These are phyloP conservation scores for Eufriesea mexicana DNA, from an alignment of 1,140 invertebrate species.

Conservation along the genomic window DNA sequence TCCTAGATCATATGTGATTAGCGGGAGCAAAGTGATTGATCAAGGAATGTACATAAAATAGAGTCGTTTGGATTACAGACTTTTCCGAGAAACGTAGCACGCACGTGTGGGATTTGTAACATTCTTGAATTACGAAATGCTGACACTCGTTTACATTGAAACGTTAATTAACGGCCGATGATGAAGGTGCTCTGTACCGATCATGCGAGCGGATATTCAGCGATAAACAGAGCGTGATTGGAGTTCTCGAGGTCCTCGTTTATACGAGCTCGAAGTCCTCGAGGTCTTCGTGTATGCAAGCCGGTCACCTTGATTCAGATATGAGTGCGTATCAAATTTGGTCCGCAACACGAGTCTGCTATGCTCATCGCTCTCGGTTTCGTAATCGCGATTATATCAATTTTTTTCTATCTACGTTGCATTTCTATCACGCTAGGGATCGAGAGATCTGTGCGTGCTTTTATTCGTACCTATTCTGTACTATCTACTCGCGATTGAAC, in stretches of 20 bases:
- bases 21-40: neutral
- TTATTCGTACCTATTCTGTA: too few relatives aligned
- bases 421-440: neutral
- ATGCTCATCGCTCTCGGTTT: neutral
- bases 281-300: neutral
- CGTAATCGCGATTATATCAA: neutral
- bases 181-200: conserved; percentile 4
- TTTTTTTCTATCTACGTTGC: neutral
- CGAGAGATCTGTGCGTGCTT: too few relatives aligned
- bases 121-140: conserved; percentile 27
- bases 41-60: neutral
- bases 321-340: neutral
- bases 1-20: neutral
- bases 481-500: rapidly evolving
- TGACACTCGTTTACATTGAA: conserved; percentile 14
- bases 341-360: too few relatives aligned
- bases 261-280: conserved; percentile 18
- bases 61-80: neutral
- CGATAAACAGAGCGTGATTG: conserved; percentile 63
- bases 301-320: neutral
- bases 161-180: conserved; percentile 37
- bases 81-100: neutral
- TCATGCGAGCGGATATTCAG: neutral
- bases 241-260: conserved; percentile 29
- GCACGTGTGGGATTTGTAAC: neutral